A percentile compares a stretch with the other conserved stretches of the same genome.
Conservation (phyloP, 2,113 vertebrate species). For the Oryzias celebensis region DNA sequence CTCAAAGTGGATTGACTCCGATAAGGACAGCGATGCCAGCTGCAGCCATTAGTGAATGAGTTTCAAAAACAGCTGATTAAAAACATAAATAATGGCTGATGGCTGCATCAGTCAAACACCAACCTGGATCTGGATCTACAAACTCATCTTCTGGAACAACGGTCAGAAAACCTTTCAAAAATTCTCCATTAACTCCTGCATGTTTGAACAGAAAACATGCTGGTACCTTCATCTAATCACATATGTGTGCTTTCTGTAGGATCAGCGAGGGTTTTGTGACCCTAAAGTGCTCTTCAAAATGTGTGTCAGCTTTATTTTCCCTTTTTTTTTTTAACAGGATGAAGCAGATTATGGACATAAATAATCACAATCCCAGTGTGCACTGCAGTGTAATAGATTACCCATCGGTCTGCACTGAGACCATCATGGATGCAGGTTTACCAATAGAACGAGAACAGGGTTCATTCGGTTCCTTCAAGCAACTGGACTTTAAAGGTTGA, state of each 20-base stretch:
- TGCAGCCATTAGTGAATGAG: constrained; percentile 6
- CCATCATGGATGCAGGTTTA: background rate
- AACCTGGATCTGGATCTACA: background rate
- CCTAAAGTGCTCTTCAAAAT: constrained; percentile 10
- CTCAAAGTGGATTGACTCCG: background rate
- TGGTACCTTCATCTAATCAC: background rate
- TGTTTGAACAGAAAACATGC: too few relatives aligned
- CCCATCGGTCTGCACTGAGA: constrained; percentile 8
- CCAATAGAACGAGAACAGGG: too few relatives aligned
- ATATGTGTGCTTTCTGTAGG: background rate
- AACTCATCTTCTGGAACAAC: too few relatives aligned
- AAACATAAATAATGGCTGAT: background rate
- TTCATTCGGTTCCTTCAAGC: too few relatives aligned
- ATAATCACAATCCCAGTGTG: constrained; percentile 40
- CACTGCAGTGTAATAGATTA: constrained; percentile 38
- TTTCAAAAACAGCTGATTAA: background rate
- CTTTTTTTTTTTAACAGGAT: constrained; percentile 20
- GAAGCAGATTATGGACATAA: constrained; percentile 56
- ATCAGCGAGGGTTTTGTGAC: background rate
- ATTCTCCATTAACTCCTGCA: too few relatives aligned
- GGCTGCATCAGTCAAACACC: background rate
- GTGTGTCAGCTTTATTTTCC: constrained; percentile 29
- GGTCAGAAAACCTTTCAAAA: too few relatives aligned
- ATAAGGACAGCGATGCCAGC: background rate
- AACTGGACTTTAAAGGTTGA: too few relatives aligned